Conservation (phyloP, 1,140 invertebrate species). For the Lordiphosa stackelbergi region DNA sequence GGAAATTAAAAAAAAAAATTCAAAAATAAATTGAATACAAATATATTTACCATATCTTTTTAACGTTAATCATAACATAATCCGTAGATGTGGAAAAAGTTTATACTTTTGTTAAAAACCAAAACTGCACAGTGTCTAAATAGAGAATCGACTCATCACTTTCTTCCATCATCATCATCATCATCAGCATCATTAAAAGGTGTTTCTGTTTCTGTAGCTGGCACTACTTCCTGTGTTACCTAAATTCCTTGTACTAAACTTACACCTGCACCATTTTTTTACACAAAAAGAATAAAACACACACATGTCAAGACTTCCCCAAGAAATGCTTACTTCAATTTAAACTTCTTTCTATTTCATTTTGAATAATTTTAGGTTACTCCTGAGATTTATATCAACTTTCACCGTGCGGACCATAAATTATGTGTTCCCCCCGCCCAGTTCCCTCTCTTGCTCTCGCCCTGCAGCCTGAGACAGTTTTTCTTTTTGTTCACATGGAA, state of each 20-base stretch:
- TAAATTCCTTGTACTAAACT: background rate
- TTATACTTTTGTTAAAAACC: too few species aligned
- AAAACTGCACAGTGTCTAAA: too few species aligned
- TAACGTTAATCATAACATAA: too few species aligned
- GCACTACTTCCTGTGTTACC: conserved; percentile 22
- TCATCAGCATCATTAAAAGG: conserved; percentile 27
- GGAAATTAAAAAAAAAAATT: too few species aligned
- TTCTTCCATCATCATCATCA: conserved; percentile 25
- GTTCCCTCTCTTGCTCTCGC: background rate
- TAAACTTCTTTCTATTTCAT: conserved; percentile 23
- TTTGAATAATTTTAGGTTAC: conserved; percentile 46
- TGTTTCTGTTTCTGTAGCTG: conserved; percentile 32
- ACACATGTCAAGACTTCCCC: conserved; percentile 46
- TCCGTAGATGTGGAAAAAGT: too few species aligned
- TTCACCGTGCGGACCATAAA: conserved; percentile 69
- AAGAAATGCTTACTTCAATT: conserved; percentile 19
- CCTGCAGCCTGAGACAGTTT: conserved; percentile 15
- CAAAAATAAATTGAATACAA: too few species aligned
- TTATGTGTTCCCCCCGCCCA: conserved; percentile 29
- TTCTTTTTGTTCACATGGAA: conserved; percentile 44
- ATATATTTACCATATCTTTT: too few species aligned
- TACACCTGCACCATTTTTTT: conserved; percentile 41
- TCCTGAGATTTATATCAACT: conserved; percentile 69
- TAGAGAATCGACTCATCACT: too few species aligned
- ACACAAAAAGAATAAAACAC: conserved; percentile 6